Percentiles rank a stretch among this genome's conserved stretches.
phyloP scores from a whole-genome alignment of 2,797 vertebrate genomes.

The Eupleurogrammus muticus region DNA sequence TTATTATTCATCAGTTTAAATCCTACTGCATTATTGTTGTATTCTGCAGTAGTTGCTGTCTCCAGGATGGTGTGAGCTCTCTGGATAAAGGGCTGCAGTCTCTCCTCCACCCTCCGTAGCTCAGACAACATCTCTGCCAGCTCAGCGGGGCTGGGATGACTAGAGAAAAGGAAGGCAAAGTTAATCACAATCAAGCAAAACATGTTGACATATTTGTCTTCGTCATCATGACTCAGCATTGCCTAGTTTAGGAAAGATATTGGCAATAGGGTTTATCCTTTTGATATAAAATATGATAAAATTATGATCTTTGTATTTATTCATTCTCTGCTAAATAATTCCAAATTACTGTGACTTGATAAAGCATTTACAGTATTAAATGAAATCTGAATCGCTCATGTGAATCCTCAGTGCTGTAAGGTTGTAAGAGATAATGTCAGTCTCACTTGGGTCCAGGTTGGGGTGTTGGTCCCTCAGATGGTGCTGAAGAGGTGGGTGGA shows the following conservation, averaged over 20 bases:
- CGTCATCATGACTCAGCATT: neutral
- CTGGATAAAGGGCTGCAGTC: constrained; percentile 92
- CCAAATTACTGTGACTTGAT: neutral
- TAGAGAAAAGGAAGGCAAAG: constrained; percentile 44
- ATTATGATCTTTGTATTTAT: neutral
- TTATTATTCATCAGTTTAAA: neutral
- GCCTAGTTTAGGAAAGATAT: neutral
- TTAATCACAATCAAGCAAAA: neutral
- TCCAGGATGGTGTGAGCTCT: constrained; percentile 91
- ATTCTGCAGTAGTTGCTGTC: constrained; percentile 86
- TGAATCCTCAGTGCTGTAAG: neutral
- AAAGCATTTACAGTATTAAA: neutral
- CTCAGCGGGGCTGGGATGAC: constrained; percentile 90
- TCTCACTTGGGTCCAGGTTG: constrained; percentile 84
- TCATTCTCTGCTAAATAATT: no score
- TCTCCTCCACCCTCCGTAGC: constrained; percentile 87
- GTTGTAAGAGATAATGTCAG: neutral
- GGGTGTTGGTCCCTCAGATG: constrained; percentile 78
- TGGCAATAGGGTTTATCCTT: neutral
- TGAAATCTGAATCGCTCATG: neutral
- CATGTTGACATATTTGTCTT: neutral
- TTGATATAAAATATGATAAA: no score
- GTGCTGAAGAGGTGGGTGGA: constrained; percentile 75
- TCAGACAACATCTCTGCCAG: constrained; percentile 90
- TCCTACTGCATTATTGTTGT: constrained; percentile 91